These are phyloP conservation scores for Toxotes chatareus DNA, from an alignment of 2,113 vertebrate genomes.

Conservation along the genomic window DNA sequence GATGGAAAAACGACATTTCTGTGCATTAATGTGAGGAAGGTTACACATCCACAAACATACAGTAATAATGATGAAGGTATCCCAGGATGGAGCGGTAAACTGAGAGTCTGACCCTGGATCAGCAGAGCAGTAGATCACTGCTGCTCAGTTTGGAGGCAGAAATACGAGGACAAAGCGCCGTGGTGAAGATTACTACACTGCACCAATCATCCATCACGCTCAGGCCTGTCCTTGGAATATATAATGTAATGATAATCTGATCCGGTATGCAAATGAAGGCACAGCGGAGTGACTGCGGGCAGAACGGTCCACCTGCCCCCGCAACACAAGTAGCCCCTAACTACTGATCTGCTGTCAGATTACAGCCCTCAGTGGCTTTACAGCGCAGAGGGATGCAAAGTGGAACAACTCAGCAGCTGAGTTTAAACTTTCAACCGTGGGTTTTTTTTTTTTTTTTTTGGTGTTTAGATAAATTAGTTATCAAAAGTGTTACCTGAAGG, in stretches of 20 bases:
- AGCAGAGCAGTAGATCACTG: constrained; percentile 39
- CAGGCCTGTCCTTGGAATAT: constrained; percentile 67
- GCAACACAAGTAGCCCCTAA: constrained; percentile 15
- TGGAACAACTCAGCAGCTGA: not conserved
- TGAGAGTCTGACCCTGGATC: constrained; percentile 40
- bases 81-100: not conserved
- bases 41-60: not conserved
- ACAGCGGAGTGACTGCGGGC: constrained; percentile 43
- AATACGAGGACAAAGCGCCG: constrained; percentile 60
- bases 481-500: not conserved
- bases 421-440: not conserved
- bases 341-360: constrained; percentile 38
- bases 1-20: no score
- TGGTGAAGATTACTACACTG: constrained; percentile 62
- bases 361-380: not conserved
- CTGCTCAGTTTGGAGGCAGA: constrained; percentile 22
- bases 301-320: constrained; percentile 39
- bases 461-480: not conserved
- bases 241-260: constrained; percentile 74
- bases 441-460: not conserved
- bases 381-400: not conserved
- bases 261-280: constrained; percentile 65
- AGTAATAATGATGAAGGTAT: no score
- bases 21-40: no score
- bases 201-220: constrained; percentile 68